A percentile compares a stretch with the other conserved stretches of the same genome.
phyloP scores from a whole-genome alignment of 2,113 vertebrate species.

The Paradoxurus hermaphroditus region DNA sequence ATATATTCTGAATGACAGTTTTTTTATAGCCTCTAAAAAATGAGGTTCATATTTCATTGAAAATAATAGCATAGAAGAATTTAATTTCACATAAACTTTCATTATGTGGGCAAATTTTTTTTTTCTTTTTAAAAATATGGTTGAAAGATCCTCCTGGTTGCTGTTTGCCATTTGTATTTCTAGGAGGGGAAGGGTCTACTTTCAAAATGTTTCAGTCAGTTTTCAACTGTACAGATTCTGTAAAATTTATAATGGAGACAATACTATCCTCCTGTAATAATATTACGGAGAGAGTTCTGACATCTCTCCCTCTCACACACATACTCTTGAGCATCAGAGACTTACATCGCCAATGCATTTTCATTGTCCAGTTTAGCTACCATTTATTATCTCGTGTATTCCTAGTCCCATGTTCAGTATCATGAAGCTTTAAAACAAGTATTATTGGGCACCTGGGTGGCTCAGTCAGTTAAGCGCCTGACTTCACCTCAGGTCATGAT shows the following conservation, averaged over 20 bases:
- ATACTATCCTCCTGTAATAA: neutral
- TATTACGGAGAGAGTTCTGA: neutral
- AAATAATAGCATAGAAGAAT: neutral
- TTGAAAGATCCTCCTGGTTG: neutral
- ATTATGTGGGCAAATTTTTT: constrained; percentile 7
- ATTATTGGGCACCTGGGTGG: too few relatives aligned
- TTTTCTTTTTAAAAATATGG: neutral
- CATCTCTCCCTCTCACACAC: neutral
- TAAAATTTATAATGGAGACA: neutral
- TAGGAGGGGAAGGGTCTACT: neutral
- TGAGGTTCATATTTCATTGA: constrained; percentile 13
- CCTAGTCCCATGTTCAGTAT: neutral
- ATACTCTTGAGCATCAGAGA: neutral
- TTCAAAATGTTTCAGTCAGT: constrained; percentile 36
- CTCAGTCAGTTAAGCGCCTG: too few relatives aligned
- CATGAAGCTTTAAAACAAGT: neutral
- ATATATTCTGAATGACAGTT: constrained; percentile 41
- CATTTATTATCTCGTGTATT: neutral
- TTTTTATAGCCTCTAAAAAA: neutral
- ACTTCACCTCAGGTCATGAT: too few relatives aligned
- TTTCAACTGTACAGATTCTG: neutral
- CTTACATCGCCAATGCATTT: neutral
- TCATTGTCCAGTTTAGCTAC: neutral
- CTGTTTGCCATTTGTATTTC: neutral
- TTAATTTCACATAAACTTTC: constrained; percentile 38